These are phyloP conservation scores for Conus betulinus DNA, from an alignment of 1,140 invertebrate species.

Conservation along the genomic window DNA sequence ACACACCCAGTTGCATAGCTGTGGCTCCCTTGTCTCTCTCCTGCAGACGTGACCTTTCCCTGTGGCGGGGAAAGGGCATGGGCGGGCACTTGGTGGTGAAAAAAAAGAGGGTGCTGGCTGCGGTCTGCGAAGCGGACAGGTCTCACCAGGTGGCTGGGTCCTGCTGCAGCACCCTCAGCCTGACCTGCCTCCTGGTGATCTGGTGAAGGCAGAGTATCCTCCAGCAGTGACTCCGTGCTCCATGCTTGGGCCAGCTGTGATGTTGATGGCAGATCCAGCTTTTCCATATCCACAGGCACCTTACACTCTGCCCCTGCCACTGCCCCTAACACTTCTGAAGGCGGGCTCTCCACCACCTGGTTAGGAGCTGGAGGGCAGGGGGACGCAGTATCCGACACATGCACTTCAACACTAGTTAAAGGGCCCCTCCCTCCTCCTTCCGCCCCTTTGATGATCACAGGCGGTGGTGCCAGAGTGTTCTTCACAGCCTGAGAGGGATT, in stretches of 20 bases:
- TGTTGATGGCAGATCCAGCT: constrained; percentile 16
- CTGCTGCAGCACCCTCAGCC: constrained; percentile 8
- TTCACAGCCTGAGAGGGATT: constrained; percentile 43
- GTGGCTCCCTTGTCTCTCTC: constrained; percentile 9
- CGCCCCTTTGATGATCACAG: not conserved
- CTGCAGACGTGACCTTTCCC: not conserved
- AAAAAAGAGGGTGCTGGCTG: constrained; percentile 28
- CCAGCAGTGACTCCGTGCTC: constrained; percentile 32
- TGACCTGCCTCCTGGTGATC: not conserved
- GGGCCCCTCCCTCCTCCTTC: constrained; percentile 25
- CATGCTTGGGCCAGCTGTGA: constrained; percentile 23
- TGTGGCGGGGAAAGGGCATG: constrained; percentile 16
- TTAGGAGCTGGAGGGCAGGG: constrained; percentile 55
- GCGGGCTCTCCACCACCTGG: not conserved
- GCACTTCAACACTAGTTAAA: constrained; percentile 48
- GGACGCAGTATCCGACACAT: constrained; percentile 59
- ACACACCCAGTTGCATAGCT: constrained; percentile 31
- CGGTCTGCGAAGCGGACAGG: constrained; percentile 22
- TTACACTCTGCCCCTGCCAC: not conserved
- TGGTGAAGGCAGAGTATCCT: constrained; percentile 24
- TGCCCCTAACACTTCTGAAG: not conserved
- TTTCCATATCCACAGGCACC: not conserved
- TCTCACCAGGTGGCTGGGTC: not conserved
- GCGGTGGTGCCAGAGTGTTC: constrained; percentile 37
- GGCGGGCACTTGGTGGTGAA: constrained; percentile 34